phyloP scores from a whole-genome alignment of 2,888 invertebrate genomes.

The Lycia hirtaria region DNA sequence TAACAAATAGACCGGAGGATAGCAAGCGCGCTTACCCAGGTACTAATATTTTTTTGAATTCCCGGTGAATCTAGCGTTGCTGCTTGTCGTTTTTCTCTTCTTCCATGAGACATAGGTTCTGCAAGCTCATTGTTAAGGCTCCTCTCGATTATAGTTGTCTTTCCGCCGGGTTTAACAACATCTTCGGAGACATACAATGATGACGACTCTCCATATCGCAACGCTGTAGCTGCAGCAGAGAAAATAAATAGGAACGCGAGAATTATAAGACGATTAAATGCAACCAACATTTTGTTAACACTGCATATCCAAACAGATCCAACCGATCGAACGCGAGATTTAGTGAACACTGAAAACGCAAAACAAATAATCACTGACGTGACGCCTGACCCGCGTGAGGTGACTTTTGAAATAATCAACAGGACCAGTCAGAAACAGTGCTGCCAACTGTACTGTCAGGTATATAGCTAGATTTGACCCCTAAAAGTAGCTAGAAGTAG shows the following conservation, averaged over 20 bases:
- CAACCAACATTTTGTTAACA: constrained; percentile 80
- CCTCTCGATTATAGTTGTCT: constrained; percentile 68
- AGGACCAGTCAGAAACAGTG: no score
- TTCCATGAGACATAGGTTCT: constrained; percentile 50
- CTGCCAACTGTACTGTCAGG: not conserved
- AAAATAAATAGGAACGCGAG: constrained; percentile 63
- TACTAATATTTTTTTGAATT: constrained; percentile 73
- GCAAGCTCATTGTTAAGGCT: constrained; percentile 47
- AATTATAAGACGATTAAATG: constrained; percentile 64
- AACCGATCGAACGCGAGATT: constrained; percentile 57
- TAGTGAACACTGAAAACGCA: constrained; percentile 54
- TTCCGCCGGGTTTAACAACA: constrained; percentile 48
- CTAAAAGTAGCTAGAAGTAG: no score
- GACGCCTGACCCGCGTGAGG: not conserved
- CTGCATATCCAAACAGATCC: constrained; percentile 68
- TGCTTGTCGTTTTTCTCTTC: constrained; percentile 74
- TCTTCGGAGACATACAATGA: constrained; percentile 73
- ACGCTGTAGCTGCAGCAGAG: constrained; percentile 58
- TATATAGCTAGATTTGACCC: no score
- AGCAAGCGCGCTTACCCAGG: constrained; percentile 68
- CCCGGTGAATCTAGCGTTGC: constrained; percentile 60
- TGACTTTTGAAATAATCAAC: not conserved
- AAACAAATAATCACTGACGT: constrained; percentile 1
- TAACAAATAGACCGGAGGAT: constrained; percentile 20
- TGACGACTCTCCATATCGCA: constrained; percentile 61